These are phyloP conservation scores for Melanotaenia pygmaea DNA, from an alignment of 2,797 vertebrate genomes.

Conservation along the genomic window DNA sequence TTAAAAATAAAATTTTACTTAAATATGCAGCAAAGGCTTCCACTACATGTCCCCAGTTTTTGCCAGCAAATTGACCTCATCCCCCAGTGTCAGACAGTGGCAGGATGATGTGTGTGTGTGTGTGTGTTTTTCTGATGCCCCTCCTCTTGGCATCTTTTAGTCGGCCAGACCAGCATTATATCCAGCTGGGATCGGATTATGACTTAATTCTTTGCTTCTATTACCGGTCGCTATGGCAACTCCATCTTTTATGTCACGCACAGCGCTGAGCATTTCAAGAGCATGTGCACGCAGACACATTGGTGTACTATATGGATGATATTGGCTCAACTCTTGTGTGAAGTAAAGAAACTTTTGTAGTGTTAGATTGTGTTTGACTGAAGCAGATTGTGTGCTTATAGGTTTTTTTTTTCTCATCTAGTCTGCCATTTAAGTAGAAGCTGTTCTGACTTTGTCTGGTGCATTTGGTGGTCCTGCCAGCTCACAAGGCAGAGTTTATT, in stretches of 20 bases:
- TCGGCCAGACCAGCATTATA: constrained; percentile 34
- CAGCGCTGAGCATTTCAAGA: background rate
- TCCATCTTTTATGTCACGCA: constrained; percentile 48
- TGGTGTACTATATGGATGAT: background rate
- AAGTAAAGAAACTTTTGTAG: background rate
- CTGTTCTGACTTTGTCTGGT: constrained; percentile 44
- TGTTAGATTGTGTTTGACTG: background rate
- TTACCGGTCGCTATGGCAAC: constrained; percentile 63
- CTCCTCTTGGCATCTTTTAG: constrained; percentile 35
- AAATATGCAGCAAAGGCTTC: background rate
- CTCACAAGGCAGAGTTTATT: constrained; percentile 18
- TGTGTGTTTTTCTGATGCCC: background rate
- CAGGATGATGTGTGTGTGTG: background rate
- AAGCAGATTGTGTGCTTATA: background rate
- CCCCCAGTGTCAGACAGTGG: constrained; percentile 6
- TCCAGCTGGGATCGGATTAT: constrained; percentile 69
- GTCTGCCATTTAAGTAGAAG: constrained; percentile 2
- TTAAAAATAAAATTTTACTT: background rate
- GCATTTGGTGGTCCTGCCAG: constrained; percentile 49
- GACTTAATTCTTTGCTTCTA: constrained; percentile 59
- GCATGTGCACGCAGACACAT: background rate
- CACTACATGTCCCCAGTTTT: background rate
- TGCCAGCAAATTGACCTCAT: constrained; percentile 11
- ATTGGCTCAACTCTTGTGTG: background rate
- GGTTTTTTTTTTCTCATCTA: background rate